Conservation (phyloP, 2,797 vertebrate species). For the Fistularia commersonii region DNA sequence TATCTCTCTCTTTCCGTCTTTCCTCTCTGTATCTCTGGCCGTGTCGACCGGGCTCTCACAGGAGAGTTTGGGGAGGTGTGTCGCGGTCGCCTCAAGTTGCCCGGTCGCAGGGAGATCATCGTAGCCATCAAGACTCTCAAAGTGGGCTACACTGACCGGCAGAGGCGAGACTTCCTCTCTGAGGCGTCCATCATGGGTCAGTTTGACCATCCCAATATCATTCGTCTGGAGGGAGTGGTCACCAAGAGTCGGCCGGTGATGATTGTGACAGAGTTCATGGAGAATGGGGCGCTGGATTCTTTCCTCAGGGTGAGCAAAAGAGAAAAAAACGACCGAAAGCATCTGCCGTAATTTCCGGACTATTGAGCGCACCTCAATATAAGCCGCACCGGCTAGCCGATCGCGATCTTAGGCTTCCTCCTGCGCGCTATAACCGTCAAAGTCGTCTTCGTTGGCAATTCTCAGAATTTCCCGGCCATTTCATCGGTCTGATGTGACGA, state of each 20-base stretch:
- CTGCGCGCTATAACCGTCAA: too few relatives aligned
- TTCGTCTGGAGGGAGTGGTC: conserved; percentile 95
- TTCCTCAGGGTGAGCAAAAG: conserved; percentile 87
- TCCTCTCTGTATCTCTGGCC: conserved; percentile 51
- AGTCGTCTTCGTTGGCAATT: too few relatives aligned
- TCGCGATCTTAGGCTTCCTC: too few relatives aligned
- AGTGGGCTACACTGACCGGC: conserved; percentile 94
- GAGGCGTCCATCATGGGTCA: conserved; percentile 99
- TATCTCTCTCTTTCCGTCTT: conserved; percentile 1
- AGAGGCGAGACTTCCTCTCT: conserved; percentile 93
- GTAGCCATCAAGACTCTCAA: conserved; percentile 99
- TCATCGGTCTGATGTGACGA: too few relatives aligned
- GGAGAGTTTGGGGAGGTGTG: conserved; percentile 98
- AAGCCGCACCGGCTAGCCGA: too few relatives aligned
- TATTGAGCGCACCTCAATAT: too few relatives aligned
- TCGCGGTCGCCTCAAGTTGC: conserved; percentile 92
- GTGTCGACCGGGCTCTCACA: conserved; percentile 59
- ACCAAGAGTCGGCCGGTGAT: conserved; percentile 98
- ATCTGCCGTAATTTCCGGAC: too few relatives aligned
- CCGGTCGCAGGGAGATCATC: conserved; percentile 92
- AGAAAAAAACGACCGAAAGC: too few relatives aligned
- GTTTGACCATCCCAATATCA: conserved; percentile 98
- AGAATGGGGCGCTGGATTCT: conserved; percentile 95
- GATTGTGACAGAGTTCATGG: conserved; percentile 99
- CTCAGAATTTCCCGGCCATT: too few relatives aligned